Conservation (phyloP, 2,113 vertebrate genomes). For the Orientallactaga bullata region DNA sequence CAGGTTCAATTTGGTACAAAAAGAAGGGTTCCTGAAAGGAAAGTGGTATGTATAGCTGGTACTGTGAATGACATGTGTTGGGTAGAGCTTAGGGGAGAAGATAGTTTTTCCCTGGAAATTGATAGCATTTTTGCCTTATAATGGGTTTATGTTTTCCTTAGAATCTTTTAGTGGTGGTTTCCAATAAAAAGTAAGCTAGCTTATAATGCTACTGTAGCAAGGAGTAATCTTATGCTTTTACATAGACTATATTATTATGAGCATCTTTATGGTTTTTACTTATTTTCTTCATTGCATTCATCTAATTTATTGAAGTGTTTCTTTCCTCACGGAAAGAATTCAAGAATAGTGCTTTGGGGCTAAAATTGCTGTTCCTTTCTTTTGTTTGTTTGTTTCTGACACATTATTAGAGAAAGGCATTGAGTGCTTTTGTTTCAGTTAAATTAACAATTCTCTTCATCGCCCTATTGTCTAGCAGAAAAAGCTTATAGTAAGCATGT, state of each 20-base stretch:
- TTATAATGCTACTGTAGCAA: neutral
- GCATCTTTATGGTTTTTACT: constrained; percentile 14
- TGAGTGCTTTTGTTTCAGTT: constrained; percentile 49
- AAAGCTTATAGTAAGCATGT: constrained; percentile 13
- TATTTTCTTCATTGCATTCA: constrained; percentile 5
- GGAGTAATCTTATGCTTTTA: constrained; percentile 22
- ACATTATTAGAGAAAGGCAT: constrained; percentile 36
- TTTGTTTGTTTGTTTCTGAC: neutral
- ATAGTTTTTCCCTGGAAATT: constrained; percentile 47
- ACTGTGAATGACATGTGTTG: neutral
- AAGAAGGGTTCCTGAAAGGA: constrained; percentile 49
- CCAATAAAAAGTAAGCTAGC: constrained; percentile 1
- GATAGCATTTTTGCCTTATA: neutral
- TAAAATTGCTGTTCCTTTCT: neutral
- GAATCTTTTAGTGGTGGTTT: constrained; percentile 31
- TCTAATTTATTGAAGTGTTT: constrained; percentile 28
- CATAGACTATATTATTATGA: neutral
- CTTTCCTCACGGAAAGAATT: constrained; percentile 45
- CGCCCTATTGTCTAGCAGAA: neutral
- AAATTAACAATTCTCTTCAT: constrained; percentile 27
- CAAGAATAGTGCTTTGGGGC: constrained; percentile 32
- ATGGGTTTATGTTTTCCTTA: neutral
- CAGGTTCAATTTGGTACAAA: constrained; percentile 16
- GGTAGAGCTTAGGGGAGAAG: neutral
- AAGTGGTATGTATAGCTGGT: neutral